These are phyloP conservation scores for Xenops minutus DNA, from an alignment of 2,797 vertebrate species.

Conservation along the genomic window DNA sequence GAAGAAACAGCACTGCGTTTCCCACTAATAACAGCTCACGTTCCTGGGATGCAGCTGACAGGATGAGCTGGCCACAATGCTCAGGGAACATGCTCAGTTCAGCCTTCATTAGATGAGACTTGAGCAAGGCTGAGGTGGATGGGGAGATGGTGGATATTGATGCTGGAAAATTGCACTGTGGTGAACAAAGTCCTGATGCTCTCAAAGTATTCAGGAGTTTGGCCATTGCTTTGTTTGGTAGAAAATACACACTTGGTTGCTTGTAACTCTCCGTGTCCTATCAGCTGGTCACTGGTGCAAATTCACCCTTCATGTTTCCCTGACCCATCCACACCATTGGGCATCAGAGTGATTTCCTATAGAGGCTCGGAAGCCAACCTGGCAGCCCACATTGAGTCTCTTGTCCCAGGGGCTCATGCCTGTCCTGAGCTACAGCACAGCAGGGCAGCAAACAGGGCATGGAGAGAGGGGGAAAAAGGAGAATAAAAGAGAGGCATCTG, in stretches of 20 bases:
- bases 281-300: neutral
- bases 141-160: neutral
- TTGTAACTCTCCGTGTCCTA: neutral
- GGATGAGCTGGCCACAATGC: neutral
- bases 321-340: neutral
- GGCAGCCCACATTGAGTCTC: neutral
- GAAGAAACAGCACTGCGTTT: neutral
- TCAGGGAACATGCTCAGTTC: neutral
- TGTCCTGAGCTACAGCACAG: neutral
- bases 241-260: rapidly evolving
- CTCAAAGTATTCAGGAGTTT: neutral
- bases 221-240: neutral
- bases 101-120: neutral
- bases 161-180: neutral
- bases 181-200: neutral
- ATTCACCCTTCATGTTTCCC: neutral
- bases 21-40: rapidly evolving
- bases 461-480: neutral
- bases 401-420: neutral
- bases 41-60: neutral
- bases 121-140: neutral
- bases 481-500: neutral
- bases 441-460: neutral
- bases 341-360: rapidly evolving
- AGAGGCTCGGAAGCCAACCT: neutral